Conservation (phyloP, 2,888 invertebrate genomes). For the Smittia sp. region DNA sequence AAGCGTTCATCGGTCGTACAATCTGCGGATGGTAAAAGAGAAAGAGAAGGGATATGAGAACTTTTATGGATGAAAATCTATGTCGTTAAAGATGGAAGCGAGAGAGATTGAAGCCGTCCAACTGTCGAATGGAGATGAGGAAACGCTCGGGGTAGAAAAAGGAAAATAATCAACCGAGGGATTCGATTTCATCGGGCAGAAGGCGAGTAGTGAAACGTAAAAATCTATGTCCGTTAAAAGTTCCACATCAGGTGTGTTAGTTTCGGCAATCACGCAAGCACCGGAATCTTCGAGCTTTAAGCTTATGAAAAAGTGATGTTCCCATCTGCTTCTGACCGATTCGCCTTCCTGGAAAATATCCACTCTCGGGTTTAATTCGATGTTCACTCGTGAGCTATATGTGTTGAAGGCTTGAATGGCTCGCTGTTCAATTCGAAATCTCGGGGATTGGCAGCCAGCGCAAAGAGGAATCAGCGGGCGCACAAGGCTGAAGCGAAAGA, state of each 20-base stretch:
- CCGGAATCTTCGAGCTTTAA: neutral
- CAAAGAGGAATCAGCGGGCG: neutral
- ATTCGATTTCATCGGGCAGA: neutral
- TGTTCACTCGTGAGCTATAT: neutral
- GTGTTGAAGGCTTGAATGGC: neutral
- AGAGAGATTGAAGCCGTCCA: neutral
- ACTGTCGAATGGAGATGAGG: neutral
- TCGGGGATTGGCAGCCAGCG: neutral
- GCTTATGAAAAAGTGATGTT: slow-evolving; percentile 20
- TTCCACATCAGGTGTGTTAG: neutral
- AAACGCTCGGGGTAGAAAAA: neutral
- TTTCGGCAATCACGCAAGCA: neutral
- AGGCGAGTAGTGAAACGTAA: neutral
- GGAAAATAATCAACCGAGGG: slow-evolving; percentile 8
- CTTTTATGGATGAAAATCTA: neutral
- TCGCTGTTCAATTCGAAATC: neutral
- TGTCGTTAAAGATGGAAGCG: neutral
- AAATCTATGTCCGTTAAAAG: slow-evolving; percentile 8
- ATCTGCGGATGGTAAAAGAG: slow-evolving; percentile 59
- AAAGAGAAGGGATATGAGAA: neutral
- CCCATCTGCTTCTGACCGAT: neutral
- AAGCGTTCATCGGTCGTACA: slow-evolving; percentile 80
- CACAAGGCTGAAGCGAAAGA: neutral
- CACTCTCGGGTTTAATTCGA: neutral
- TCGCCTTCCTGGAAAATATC: neutral